Evolutionary conservation across 2,888 invertebrate species (phyloP).

Genomic region (Acrobasis repandana): DNA sequence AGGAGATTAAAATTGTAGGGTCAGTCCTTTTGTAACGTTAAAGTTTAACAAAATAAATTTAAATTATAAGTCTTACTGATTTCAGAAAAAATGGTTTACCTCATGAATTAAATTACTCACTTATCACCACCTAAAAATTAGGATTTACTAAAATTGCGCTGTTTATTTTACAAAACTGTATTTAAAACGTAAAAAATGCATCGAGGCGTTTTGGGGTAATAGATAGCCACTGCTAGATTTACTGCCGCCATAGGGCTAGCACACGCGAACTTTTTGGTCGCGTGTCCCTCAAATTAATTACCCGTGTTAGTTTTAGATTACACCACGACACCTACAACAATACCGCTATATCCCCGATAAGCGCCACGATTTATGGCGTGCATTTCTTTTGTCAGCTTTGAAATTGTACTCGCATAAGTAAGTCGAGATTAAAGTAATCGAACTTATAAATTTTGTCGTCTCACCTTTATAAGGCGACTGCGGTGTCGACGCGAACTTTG

Average conservation of each 20-base stretch:
- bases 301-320: slow-evolving; percentile 72
- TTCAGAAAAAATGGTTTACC: too few species aligned
- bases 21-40: too few species aligned
- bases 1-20: too few species aligned
- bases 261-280: slow-evolving; percentile 72
- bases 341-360: slow-evolving; percentile 78
- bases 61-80: too few species aligned
- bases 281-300: slow-evolving; percentile 80
- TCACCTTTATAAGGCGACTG: slow-evolving; percentile 80
- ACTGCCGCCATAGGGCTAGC: slow-evolving; percentile 33
- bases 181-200: slow-evolving; percentile 14
- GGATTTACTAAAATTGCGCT: not conserved
- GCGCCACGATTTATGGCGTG: slow-evolving; percentile 76
- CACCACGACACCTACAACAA: slow-evolving; percentile 70
- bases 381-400: slow-evolving; percentile 84
- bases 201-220: slow-evolving; percentile 12
- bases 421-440: slow-evolving; percentile 83
- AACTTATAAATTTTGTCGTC: slow-evolving; percentile 83
- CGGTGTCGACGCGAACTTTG: slow-evolving; percentile 81
- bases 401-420: slow-evolving; percentile 84
- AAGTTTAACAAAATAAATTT: too few species aligned
- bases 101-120: too few species aligned
- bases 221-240: slow-evolving; percentile 19
- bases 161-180: not conserved
- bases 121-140: too few species aligned